Evolutionary conservation across 1,140 invertebrate species (phyloP).

Genomic region (Diachasmimorpha longicaudata): DNA sequence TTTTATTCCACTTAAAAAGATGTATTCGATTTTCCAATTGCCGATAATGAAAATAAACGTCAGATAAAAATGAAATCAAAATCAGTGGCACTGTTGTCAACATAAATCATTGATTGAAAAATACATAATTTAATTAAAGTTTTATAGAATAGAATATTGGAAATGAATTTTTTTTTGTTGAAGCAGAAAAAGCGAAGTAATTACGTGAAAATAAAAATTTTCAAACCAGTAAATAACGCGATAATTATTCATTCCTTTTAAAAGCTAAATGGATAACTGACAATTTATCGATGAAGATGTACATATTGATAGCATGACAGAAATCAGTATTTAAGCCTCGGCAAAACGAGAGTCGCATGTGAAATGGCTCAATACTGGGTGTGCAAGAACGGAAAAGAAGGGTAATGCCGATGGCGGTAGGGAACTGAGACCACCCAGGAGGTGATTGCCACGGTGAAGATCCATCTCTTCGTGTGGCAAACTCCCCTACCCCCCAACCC

Average conservation of each 20-base stretch:
- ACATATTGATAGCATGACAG: neutral
- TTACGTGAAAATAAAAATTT: neutral
- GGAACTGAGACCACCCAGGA: conserved; percentile 47
- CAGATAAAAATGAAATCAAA: neutral
- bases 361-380: conserved; percentile 13
- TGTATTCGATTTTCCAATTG: neutral
- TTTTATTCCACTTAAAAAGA: too few relatives aligned
- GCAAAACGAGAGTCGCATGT: conserved; percentile 8
- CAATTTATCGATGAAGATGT: conserved; percentile 9
- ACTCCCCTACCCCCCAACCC: conserved; percentile 26
- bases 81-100: too few relatives aligned
- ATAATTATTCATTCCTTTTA: neutral
- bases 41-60: neutral
- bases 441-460: conserved; percentile 52
- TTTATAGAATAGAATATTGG: too few relatives aligned
- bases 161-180: too few relatives aligned
- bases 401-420: conserved; percentile 38
- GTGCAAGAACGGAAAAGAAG: neutral
- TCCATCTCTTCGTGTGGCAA: conserved; percentile 35
- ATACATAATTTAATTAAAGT: too few relatives aligned
- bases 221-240: neutral
- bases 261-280: conserved; percentile 12
- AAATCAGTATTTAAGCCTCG: neutral
- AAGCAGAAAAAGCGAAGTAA: too few relatives aligned
- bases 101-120: too few relatives aligned